Evolutionary conservation across 2,888 invertebrate genomes (phyloP).

Genomic region (Thymelicus lineola): DNA sequence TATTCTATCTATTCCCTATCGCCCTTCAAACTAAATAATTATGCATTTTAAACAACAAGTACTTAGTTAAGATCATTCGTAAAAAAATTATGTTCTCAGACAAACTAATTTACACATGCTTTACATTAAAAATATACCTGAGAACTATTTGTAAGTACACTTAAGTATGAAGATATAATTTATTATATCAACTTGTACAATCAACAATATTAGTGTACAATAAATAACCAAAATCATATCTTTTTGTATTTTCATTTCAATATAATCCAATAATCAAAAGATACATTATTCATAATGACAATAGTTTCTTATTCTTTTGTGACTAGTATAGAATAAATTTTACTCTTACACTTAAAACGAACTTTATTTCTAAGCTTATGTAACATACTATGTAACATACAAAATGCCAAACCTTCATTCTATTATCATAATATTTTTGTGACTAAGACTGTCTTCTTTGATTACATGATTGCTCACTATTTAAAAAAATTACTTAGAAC

Average conservation of each 20-base stretch:
- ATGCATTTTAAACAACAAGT: constrained; percentile 8
- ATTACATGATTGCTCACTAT: neutral
- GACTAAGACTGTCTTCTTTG: constrained; percentile 1
- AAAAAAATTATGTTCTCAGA: neutral
- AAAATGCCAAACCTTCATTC: neutral
- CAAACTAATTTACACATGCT: neutral
- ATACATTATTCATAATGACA: constrained; percentile 2
- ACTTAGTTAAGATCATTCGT: neutral
- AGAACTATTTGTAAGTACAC: neutral
- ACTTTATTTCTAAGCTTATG: neutral
- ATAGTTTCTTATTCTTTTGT: neutral
- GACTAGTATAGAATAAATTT: constrained; percentile 11
- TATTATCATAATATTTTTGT: neutral
- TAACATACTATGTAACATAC: neutral
- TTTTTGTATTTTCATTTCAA: neutral
- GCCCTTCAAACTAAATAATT: neutral
- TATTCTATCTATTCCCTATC: constrained; percentile 2
- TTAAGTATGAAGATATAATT: neutral
- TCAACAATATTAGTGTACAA: neutral
- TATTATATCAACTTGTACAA: neutral
- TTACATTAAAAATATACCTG: neutral
- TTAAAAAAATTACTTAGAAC: neutral
- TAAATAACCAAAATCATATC: neutral
- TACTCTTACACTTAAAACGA: constrained; percentile 2
- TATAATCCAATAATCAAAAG: neutral